These are phyloP conservation scores for Chelonus insularis DNA, from an alignment of 1,140 invertebrate species.

Conservation along the genomic window DNA sequence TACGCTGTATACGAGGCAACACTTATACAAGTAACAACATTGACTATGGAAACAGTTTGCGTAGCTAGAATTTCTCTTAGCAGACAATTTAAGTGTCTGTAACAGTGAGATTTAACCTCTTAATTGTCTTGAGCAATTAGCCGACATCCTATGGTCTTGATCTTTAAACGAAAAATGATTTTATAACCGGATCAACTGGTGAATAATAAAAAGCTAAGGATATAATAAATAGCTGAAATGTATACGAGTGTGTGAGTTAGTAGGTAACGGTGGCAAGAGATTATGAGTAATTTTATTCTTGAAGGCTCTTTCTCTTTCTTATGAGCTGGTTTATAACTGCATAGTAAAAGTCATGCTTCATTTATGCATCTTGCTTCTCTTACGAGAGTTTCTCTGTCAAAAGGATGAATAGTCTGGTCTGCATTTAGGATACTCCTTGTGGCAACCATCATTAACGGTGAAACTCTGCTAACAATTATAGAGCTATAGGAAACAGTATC, in stretches of 20 bases:
- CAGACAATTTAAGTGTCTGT: neutral
- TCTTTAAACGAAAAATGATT: neutral
- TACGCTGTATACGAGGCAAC: too few species aligned
- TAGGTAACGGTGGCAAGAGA: neutral
- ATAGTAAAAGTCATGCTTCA: neutral
- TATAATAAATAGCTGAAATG: neutral
- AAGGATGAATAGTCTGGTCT: conserved; percentile 29
- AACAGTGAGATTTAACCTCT: neutral
- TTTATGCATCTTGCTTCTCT: neutral
- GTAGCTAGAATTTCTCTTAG: conserved; percentile 11
- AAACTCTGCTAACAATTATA: conserved; percentile 29
- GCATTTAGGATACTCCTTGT: conserved; percentile 27
- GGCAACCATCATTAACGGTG: conserved; percentile 32
- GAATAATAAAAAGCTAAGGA: neutral
- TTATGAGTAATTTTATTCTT: neutral
- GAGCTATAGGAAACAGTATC: conserved; percentile 29
- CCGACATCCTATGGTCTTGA: conserved; percentile 6
- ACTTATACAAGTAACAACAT: neutral
- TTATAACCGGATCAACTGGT: neutral
- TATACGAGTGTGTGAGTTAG: neutral
- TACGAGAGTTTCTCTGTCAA: conserved; percentile 3
- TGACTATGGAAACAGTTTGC: conserved; percentile 10
- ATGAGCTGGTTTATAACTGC: neutral
- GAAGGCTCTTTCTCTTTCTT: neutral
- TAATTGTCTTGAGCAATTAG: neutral